phyloP scores from a whole-genome alignment of 2,113 vertebrate genomes.

The Hippolais icterina region DNA sequence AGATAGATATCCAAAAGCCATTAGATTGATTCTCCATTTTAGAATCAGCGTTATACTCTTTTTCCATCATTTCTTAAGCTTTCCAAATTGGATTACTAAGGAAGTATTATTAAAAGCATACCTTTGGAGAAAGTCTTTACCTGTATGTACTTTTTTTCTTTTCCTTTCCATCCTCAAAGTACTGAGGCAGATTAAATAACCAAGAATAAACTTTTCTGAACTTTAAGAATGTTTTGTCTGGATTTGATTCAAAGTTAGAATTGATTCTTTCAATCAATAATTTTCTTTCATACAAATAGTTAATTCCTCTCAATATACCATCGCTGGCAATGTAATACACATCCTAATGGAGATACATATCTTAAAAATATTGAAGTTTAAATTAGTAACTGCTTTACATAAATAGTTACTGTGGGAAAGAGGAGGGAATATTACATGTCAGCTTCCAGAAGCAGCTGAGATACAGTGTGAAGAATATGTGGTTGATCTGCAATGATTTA shows the following conservation, averaged over 20 bases:
- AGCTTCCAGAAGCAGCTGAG: neutral
- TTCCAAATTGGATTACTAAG: neutral
- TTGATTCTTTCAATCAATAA: neutral
- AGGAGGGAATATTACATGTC: neutral
- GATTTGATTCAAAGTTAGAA: neutral
- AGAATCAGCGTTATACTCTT: neutral
- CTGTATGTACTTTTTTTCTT: accelerated
- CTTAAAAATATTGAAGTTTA: neutral
- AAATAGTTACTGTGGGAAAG: neutral
- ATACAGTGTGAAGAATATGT: neutral
- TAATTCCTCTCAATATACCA: neutral
- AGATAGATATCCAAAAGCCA: neutral
- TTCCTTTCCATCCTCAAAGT: neutral
- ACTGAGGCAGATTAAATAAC: neutral
- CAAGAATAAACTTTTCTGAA: neutral
- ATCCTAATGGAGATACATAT: neutral
- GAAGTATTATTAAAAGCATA: neutral
- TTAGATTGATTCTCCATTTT: neutral
- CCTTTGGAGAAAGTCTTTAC: neutral
- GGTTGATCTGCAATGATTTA: neutral
- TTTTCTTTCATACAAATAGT: constrained; percentile 3
- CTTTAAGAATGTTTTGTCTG: neutral
- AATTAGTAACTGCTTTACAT: neutral
- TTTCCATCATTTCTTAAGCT: neutral
- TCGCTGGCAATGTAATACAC: neutral